Percentiles rank a stretch among this genome's conserved stretches.
Evolutionary conservation across 2,797 vertebrate genomes (phyloP).

Genomic region (Coluber constrictor): DNA sequence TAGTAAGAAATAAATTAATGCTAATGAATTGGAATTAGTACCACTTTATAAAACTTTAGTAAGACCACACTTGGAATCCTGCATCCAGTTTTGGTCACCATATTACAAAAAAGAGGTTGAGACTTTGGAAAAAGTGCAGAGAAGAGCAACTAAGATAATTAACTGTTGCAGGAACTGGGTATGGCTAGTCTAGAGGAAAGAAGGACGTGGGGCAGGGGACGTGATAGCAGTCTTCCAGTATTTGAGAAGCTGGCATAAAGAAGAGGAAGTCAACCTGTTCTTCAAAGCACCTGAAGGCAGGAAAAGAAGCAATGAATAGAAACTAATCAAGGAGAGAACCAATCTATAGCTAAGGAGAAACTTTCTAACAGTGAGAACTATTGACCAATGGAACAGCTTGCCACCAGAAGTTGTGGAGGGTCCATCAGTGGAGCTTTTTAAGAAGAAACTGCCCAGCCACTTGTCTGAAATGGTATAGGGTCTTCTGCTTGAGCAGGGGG

Average conservation of each 20-base stretch:
- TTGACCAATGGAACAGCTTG: background rate
- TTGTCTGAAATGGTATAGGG: background rate
- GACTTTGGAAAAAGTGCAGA: background rate
- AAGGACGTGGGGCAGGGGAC: background rate
- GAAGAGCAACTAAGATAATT: background rate
- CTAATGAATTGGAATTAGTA: background rate
- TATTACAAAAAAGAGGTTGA: background rate
- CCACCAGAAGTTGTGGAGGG: background rate
- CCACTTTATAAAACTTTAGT: background rate
- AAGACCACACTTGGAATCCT: background rate
- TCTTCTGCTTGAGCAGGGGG: background rate
- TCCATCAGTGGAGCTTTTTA: background rate
- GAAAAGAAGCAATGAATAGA: no score
- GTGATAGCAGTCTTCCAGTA: background rate
- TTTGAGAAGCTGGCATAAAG: background rate
- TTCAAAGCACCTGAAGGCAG: background rate
- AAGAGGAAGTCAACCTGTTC: fast-evolving
- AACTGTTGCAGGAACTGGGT: background rate
- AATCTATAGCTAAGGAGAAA: background rate
- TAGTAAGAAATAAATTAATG: background rate
- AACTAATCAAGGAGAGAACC: background rate
- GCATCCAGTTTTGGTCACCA: background rate
- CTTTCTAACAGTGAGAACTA: background rate
- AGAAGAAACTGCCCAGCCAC: background rate
- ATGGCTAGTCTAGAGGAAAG: background rate